Base-by-base conservation (phyloP, 2,888 invertebrate genomes). In the Pharmacophagus antenor region DNA sequence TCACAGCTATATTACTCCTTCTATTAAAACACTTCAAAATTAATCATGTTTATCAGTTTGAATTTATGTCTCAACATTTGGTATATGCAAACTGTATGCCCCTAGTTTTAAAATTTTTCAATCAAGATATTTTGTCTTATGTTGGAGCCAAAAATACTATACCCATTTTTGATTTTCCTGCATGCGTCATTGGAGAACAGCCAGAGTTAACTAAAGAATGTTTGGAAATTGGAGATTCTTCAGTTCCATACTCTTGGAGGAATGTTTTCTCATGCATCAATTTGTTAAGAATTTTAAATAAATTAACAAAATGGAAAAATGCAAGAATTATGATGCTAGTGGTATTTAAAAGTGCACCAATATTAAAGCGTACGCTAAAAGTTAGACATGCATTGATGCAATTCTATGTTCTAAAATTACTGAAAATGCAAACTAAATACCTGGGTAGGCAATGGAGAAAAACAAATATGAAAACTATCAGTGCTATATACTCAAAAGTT, bases 391-490 rank as follows among this genome's bases (percentile, higher is more conserved):
- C 98, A 6, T 95, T 99, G 93, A 97, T 99, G 94, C 99, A 99
- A 88, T 92, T 99, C 69, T 99, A 99, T 84, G 97, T 99, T 10
- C 91, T 99, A 63, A 99, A 99, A 84, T 91, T 99, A 61, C 91
- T 99, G 15, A 99, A 99, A 91, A 99, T 99, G 98, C 99, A 99
- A 91, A 99, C 99, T 0, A 98, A 99, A 79, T 99, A 99, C 88
- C 93, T 99, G 71, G 99, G 99, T 0, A 92, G 99, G 12, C 99
- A 99, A 79, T 99, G 99, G 99, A 93, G 99, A 52, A 99, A 99
- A 85, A 96, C 97, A 0, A 99, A 99, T 81, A 99, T 99, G 99
- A 99, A 99, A 84, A 98, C 98, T 0, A 98, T 99, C 89, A 99
- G 99, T 80, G 98, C 99, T 61, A 99, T 99, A 77, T 99, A 99